Conservation (phyloP, 2,113 vertebrate species). For the Scolopax mira region DNA sequence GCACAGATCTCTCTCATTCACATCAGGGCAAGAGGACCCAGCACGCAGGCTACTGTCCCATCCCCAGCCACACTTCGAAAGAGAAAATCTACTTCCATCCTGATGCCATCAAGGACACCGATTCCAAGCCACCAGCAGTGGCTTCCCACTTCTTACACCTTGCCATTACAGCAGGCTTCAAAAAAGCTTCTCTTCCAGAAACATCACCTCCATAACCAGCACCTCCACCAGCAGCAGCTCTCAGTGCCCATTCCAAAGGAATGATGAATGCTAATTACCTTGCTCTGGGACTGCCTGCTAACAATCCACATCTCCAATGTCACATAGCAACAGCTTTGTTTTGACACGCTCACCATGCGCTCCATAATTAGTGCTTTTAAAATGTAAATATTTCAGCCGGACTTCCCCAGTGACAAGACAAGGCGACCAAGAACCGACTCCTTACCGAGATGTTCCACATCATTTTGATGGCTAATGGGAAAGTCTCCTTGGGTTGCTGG, state of each 20-base stretch:
- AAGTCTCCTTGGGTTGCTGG: not conserved
- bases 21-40: accelerated
- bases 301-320: accelerated
- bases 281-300: not conserved
- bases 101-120: not conserved
- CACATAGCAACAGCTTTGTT: not conserved
- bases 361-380: not conserved
- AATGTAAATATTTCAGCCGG: not conserved
- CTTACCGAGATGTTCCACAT: slow-evolving; percentile 82
- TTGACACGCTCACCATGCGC: not conserved
- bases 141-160: not conserved
- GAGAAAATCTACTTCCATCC: not conserved
- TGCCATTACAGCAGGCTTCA: not conserved
- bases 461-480: slow-evolving; percentile 81
- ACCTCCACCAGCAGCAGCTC: not conserved
- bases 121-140: not conserved
- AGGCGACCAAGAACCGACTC: accelerated
- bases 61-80: accelerated
- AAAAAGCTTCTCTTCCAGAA: not conserved
- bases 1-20: not conserved
- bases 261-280: not conserved
- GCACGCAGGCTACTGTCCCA: not conserved
- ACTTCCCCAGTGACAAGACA: not conserved
- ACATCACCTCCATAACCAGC: not conserved
- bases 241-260: not conserved